phyloP scores from a whole-genome alignment of 2,888 invertebrate species.

The Xestia ashworthii region DNA sequence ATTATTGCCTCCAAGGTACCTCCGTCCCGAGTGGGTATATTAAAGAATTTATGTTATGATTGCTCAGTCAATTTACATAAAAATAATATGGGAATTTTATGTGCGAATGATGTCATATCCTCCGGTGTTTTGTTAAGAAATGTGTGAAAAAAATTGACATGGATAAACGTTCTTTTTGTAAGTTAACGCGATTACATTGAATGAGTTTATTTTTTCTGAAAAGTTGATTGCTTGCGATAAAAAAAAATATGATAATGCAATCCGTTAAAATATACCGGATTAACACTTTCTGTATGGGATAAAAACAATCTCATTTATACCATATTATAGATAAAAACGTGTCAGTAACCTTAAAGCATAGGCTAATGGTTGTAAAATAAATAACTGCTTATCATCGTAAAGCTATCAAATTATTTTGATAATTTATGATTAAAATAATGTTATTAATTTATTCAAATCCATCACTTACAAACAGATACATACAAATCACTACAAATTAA shows the following conservation, averaged over 20 bases:
- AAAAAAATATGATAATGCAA: slow-evolving; percentile 48
- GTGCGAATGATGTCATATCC: slow-evolving; percentile 81
- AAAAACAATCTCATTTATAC: slow-evolving; percentile 46
- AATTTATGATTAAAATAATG: slow-evolving; percentile 58
- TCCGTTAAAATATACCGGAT: slow-evolving; percentile 36
- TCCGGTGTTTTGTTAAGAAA: slow-evolving; percentile 76
- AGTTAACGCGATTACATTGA: slow-evolving; percentile 67
- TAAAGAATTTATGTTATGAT: slow-evolving; percentile 84
- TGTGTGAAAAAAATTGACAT: slow-evolving; percentile 76
- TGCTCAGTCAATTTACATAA: slow-evolving; percentile 86
- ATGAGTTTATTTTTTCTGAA: slow-evolving; percentile 57
- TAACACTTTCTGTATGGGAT: slow-evolving; percentile 23
- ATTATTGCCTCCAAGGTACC: slow-evolving; percentile 74
- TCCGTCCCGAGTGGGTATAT: slow-evolving; percentile 76
- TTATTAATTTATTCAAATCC: slow-evolving; percentile 65
- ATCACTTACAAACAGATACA: slow-evolving; percentile 60
- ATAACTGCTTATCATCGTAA: slow-evolving; percentile 60
- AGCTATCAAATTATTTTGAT: slow-evolving; percentile 63
- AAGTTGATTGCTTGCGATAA: slow-evolving; percentile 43
- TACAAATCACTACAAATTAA: slow-evolving; percentile 63
- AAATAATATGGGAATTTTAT: slow-evolving; percentile 85
- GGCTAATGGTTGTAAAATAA: slow-evolving; percentile 49
- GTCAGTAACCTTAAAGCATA: slow-evolving; percentile 55
- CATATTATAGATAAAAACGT: slow-evolving; percentile 40
- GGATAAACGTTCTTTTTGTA: slow-evolving; percentile 63